Conservation (phyloP, 2,113 vertebrate species). For the Oncorhynchus kisutch region DNA sequence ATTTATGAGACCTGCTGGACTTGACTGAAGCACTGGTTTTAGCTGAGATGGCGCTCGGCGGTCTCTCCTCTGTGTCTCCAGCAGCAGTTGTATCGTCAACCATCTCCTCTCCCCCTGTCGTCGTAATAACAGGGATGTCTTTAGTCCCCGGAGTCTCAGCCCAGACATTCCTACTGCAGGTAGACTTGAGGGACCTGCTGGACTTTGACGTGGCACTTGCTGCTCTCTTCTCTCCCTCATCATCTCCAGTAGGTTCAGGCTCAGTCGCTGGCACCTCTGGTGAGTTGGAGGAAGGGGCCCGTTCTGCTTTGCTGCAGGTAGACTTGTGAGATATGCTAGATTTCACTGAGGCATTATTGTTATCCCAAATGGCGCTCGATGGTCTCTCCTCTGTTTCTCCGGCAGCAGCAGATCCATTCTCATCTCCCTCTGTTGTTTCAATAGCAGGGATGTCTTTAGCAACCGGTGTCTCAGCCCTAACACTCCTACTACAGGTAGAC, state of each 20-base stretch:
- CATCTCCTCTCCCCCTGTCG: conserved; percentile 21
- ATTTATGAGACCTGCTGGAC: conserved; percentile 17
- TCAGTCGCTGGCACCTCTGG: conserved; percentile 6
- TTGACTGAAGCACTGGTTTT: conserved; percentile 54
- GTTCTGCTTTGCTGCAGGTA: neutral
- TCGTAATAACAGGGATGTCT: conserved; percentile 23
- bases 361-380: conserved; percentile 45
- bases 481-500: neutral
- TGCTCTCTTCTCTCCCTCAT: conserved; percentile 4
- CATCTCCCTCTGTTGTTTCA: conserved; percentile 24
- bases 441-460: conserved; percentile 11
- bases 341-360: conserved; percentile 48
- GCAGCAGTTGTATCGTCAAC: conserved; percentile 11
- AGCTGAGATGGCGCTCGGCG: conserved; percentile 43
- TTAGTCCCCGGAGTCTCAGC: conserved; percentile 10
- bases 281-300: no score
- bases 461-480: conserved; percentile 6
- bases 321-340: conserved; percentile 20
- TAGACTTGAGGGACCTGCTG: neutral
- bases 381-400: conserved; percentile 24
- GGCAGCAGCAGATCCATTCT: conserved; percentile 17
- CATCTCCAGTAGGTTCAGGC: conserved; percentile 4
- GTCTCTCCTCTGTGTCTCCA: conserved; percentile 22
- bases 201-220: conserved; percentile 10
- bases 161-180: neutral